Evolutionary conservation across 2,113 vertebrate species (phyloP).

Genomic region (Mormoops blainvillei): DNA sequence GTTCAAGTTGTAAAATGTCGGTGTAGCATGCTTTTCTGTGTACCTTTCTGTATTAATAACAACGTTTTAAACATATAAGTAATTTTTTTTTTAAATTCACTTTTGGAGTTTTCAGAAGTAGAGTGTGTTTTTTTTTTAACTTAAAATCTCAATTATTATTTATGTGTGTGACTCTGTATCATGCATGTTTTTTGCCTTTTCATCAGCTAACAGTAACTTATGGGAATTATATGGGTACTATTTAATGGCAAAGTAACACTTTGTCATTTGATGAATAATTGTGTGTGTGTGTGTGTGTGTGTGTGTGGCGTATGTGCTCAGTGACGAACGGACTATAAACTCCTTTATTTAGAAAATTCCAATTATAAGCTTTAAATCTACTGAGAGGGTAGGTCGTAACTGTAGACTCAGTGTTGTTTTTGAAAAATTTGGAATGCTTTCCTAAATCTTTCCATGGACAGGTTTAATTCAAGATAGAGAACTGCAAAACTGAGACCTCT

Average conservation of each 20-base stretch:
- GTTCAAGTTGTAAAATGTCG: neutral
- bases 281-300: neutral
- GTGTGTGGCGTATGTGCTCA: neutral
- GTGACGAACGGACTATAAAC: neutral
- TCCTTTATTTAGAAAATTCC: constrained; percentile 18
- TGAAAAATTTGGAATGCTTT: constrained; percentile 28
- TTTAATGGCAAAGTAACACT: neutral
- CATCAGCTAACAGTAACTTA: neutral
- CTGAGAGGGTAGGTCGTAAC: neutral
- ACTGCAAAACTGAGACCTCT: constrained; percentile 39
- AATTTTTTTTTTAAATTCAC: neutral
- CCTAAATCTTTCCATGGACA: constrained; percentile 47
- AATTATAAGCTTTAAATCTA: constrained; percentile 57
- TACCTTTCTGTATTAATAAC: neutral
- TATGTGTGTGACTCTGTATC: neutral
- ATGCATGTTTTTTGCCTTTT: neutral
- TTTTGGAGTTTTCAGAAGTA: neutral
- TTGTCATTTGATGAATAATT: neutral
- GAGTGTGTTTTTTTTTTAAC: neutral
- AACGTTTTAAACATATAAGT: neutral
- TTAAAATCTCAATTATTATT: neutral
- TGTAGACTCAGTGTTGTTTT: constrained; percentile 45
- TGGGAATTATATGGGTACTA: neutral
- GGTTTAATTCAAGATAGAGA: constrained; percentile 49
- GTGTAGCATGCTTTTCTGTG: neutral